These are phyloP conservation scores for Leptinotarsa rubiginosa DNA, from an alignment of 2,888 invertebrate species.

Conservation along the genomic window DNA sequence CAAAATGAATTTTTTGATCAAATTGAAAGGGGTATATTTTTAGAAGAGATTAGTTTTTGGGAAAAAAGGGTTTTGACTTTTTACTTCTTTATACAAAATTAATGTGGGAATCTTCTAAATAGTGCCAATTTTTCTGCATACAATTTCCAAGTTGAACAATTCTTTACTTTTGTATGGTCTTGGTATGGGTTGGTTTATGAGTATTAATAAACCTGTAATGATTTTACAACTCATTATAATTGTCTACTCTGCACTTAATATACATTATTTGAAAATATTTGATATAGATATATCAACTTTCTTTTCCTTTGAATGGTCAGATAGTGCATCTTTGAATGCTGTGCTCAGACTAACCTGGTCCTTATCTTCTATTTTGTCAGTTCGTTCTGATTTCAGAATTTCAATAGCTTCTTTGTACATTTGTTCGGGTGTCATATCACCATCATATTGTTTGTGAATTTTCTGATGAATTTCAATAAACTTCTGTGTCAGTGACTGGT, in stretches of 20 bases:
- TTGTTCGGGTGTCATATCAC: constrained; percentile 68
- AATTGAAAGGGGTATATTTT: no score
- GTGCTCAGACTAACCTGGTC: constrained; percentile 52
- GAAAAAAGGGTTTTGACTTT: no score
- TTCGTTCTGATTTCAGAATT: constrained; percentile 62
- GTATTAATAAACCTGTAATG: no score
- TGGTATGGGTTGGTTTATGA: no score
- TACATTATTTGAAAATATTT: constrained; percentile 62
- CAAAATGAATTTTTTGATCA: no score
- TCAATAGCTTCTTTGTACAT: constrained; percentile 68
- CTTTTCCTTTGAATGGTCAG: constrained; percentile 33
- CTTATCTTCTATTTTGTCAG: constrained; percentile 44
- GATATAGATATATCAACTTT: constrained; percentile 53
- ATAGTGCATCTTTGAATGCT: constrained; percentile 58
- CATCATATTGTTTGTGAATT: constrained; percentile 68
- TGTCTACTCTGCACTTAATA: constrained; percentile 13
- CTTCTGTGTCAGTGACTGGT: constrained; percentile 71
- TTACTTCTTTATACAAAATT: no score
- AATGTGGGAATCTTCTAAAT: no score
- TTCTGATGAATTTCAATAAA: constrained; percentile 74
- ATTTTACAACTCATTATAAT: neutral
- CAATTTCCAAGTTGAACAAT: no score
- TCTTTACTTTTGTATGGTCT: no score
- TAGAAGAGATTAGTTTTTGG: no score
- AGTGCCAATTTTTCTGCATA: no score